These are phyloP conservation scores for Lasius platythorax DNA, from an alignment of 2,888 invertebrate species.

Conservation along the genomic window DNA sequence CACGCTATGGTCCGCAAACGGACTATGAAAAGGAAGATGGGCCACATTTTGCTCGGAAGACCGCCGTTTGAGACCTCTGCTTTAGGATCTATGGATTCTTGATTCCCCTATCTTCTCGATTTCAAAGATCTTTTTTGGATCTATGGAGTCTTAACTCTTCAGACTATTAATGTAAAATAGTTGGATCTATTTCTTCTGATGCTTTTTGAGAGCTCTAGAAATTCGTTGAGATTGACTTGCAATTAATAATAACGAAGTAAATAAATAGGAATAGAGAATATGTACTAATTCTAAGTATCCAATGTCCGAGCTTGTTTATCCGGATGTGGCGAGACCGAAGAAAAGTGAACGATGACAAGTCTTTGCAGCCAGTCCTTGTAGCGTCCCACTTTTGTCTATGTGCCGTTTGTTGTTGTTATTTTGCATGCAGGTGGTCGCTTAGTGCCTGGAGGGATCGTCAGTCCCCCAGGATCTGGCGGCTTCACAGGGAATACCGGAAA, in stretches of 20 bases:
- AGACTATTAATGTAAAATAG: not conserved
- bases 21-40: not conserved
- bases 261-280: not conserved
- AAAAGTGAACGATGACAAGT: constrained; percentile 17
- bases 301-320: constrained; percentile 15
- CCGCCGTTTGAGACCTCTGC: not conserved
- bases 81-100: not conserved
- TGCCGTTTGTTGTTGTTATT: constrained; percentile 81
- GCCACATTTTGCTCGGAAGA: too few species aligned
- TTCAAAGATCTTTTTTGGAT: not conserved
- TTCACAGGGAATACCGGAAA: constrained; percentile 83
- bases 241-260: not conserved
- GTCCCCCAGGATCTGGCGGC: constrained; percentile 87
- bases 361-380: constrained; percentile 56
- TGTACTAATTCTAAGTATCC: too few species aligned
- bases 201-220: not conserved
- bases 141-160: not conserved
- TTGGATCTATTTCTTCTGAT: not conserved
- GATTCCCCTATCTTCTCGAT: not conserved
- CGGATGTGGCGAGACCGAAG: constrained; percentile 4
- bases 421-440: constrained; percentile 87
- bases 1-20: not conserved
- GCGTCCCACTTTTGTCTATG: constrained; percentile 79
- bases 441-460: constrained; percentile 84
- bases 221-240: not conserved